Percentiles rank a stretch among this genome's conserved stretches.
These are phyloP conservation scores for Gasterosteus nipponicus DNA, from an alignment of 2,113 vertebrate genomes.

Conservation along the genomic window DNA sequence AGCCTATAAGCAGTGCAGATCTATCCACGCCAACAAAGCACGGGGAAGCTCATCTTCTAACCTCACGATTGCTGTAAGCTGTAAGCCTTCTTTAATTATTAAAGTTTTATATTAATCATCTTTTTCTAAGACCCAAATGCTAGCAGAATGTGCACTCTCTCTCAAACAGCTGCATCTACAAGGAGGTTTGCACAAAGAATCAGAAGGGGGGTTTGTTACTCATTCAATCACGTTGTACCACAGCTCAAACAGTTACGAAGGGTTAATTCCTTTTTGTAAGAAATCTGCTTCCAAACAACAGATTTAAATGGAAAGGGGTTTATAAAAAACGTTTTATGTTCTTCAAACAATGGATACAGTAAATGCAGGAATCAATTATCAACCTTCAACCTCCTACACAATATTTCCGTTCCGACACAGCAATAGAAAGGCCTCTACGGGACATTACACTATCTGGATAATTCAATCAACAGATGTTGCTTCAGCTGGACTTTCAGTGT, in stretches of 20 bases:
- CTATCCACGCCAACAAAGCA: not conserved
- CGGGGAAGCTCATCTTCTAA: not conserved
- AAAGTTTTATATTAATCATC: not conserved
- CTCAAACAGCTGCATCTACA: not conserved
- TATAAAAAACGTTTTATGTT: constrained; percentile 10
- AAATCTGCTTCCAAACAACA: constrained; percentile 25
- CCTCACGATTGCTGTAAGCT: not conserved
- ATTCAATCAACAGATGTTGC: constrained; percentile 24
- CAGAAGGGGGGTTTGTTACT: constrained; percentile 1
- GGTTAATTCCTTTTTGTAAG: constrained; percentile 18
- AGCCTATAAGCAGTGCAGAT: not conserved
- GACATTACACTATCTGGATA: constrained; percentile 22
- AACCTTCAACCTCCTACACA: constrained; percentile 29
- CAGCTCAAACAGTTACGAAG: constrained; percentile 16
- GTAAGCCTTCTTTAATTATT: not conserved
- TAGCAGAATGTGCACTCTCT: not conserved
- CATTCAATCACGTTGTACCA: constrained; percentile 5
- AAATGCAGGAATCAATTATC: constrained; percentile 39
- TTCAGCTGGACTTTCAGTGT: constrained; percentile 22
- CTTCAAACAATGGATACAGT: constrained; percentile 33
- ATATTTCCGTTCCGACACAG: constrained; percentile 18
- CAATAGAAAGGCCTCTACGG: constrained; percentile 20
- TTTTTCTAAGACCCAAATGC: not conserved
- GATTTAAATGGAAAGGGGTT: constrained; percentile 6
- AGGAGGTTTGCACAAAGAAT: not conserved